Percentiles rank a stretch among this genome's conserved stretches.
Conservation (phyloP, 2,113 vertebrate genomes). For the Equus quagga region DNA sequence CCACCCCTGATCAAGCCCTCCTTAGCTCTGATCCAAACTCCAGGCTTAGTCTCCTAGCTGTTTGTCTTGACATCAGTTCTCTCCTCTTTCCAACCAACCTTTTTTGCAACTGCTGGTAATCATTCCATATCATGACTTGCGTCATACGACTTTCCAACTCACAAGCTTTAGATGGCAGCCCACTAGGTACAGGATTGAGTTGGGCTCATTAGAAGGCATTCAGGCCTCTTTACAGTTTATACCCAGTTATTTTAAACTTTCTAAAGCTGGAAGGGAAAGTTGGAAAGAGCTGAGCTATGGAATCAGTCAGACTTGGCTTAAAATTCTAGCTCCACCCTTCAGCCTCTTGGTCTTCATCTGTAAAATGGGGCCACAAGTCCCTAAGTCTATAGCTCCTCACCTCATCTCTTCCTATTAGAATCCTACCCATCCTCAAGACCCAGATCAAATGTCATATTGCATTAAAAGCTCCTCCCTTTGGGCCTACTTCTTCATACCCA, state of each 20-base stretch:
- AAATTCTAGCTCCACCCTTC: background rate
- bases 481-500: background rate
- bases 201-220: background rate
- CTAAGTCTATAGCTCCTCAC: background rate
- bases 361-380: background rate
- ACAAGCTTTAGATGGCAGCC: background rate
- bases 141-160: background rate
- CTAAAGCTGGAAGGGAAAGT: background rate
- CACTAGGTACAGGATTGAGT: background rate
- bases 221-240: background rate
- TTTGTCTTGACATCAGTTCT: background rate
- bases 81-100: background rate
- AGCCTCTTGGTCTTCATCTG: background rate
- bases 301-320: background rate
- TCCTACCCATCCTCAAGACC: background rate
- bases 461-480: background rate
- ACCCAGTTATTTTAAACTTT: background rate
- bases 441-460: background rate
- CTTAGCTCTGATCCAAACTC: background rate
- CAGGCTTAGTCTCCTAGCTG: background rate
- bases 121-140: background rate
- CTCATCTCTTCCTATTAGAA: background rate
- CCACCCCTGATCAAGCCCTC: background rate
- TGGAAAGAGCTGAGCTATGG: background rate
- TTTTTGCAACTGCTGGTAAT: background rate